These are phyloP conservation scores for Drosophila lacicola DNA, from an alignment of 2,888 invertebrate species.

Conservation along the genomic window DNA sequence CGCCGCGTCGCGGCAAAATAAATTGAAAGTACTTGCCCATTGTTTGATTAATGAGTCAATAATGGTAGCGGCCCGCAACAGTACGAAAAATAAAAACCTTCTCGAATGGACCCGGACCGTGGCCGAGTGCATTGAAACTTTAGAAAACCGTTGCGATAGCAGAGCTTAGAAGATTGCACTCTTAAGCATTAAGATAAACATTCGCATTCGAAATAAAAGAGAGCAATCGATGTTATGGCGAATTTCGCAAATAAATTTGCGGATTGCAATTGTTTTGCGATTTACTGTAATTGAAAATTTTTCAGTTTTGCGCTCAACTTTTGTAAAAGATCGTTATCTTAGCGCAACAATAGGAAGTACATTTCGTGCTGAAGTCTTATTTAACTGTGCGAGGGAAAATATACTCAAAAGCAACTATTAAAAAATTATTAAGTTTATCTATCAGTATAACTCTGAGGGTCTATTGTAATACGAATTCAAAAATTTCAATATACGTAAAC, in stretches of 20 bases:
- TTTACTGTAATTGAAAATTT: not conserved
- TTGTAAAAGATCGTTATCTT: not conserved
- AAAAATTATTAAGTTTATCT: no score
- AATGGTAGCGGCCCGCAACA: constrained; percentile 50
- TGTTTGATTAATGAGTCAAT: constrained; percentile 81
- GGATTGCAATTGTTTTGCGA: not conserved
- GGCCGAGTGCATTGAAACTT: constrained; percentile 17
- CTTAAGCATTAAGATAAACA: constrained; percentile 2
- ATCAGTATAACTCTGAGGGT: no score
- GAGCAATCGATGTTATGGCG: not conserved
- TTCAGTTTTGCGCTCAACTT: not conserved
- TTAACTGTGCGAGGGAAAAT: no score
- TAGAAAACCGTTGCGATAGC: constrained; percentile 14
- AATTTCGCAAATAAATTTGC: not conserved
- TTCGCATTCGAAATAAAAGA: not conserved
- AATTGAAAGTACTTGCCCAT: constrained; percentile 79
- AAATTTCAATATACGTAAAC: no score
- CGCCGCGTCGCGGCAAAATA: constrained; percentile 65
- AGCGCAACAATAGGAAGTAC: no score
- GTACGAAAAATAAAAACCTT: constrained; percentile 18
- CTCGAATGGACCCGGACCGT: not conserved
- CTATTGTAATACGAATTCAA: no score
- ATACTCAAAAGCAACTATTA: no score
- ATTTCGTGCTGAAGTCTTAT: no score
- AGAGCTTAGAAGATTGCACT: constrained; percentile 23